phyloP scores from a whole-genome alignment of 2,888 invertebrate species.

The Cephus runcator region DNA sequence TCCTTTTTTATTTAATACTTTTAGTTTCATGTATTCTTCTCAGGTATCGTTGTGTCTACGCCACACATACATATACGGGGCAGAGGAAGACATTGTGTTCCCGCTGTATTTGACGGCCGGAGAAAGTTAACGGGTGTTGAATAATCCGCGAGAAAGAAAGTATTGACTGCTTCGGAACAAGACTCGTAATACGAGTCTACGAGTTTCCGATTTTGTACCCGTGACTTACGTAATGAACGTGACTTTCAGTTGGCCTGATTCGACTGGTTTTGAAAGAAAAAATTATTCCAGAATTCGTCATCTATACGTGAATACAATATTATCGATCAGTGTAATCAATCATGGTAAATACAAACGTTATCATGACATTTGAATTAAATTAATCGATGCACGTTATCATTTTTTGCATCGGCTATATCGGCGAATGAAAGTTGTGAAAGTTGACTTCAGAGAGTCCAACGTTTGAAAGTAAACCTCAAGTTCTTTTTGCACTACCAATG shows the following conservation, averaged over 20 bases:
- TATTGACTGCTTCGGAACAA: conserved; percentile 24
- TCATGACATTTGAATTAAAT: neutral
- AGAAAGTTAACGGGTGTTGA: conserved; percentile 54
- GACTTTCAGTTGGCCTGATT: neutral
- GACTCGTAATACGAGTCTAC: neutral
- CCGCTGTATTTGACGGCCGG: conserved; percentile 26
- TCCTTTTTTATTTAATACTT: conserved; percentile 6
- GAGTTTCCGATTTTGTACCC: neutral
- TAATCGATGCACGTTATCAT: neutral
- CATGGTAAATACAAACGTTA: neutral
- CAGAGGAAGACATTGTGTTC: neutral
- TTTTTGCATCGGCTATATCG: neutral
- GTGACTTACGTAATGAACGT: neutral
- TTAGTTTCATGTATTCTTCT: neutral
- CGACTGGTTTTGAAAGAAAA: neutral
- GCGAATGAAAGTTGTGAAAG: conserved; percentile 57
- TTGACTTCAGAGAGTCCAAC: conserved; percentile 15
- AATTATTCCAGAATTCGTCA: neutral
- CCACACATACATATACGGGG: neutral
- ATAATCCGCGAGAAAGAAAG: conserved; percentile 59
- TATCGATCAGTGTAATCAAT: neutral
- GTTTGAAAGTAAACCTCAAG: neutral
- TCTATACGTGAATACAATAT: neutral
- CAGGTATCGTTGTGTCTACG: neutral
- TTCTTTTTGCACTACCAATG: neutral